Evolutionary conservation across 2,797 vertebrate genomes (phyloP).

Genomic region (Orestias chungarensis): DNA sequence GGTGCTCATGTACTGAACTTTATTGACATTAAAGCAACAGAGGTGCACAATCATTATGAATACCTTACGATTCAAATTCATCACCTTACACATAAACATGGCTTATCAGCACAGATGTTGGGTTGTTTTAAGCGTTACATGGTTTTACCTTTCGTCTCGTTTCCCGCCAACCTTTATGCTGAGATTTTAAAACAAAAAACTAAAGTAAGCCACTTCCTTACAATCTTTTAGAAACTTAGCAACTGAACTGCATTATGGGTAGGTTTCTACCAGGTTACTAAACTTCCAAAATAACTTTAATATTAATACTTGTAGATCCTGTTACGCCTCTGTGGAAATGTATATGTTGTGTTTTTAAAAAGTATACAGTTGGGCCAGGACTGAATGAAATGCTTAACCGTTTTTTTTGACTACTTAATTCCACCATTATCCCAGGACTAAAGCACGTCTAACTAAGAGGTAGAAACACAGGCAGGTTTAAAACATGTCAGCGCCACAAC

Average conservation of each 20-base stretch:
- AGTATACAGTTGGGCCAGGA: conserved; percentile 86
- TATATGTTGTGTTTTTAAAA: too few relatives aligned
- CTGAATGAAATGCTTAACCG: conserved; percentile 84
- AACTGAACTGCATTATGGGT: conserved; percentile 75
- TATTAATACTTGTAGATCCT: conserved; percentile 50
- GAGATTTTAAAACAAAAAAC: conserved; percentile 11
- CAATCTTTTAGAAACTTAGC: conserved; percentile 5
- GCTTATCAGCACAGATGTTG: conserved; percentile 50
- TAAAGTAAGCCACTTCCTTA: conserved; percentile 18
- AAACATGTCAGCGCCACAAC: conserved; percentile 83
- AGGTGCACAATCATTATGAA: conserved; percentile 71
- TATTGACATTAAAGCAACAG: conserved; percentile 82
- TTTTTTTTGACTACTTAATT: conserved; percentile 76
- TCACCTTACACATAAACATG: conserved; percentile 48
- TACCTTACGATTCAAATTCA: conserved; percentile 68
- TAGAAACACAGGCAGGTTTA: conserved; percentile 93
- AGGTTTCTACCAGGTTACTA: conserved; percentile 58
- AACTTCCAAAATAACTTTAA: conserved; percentile 10
- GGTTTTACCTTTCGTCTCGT: background rate
- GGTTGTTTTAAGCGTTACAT: conserved; percentile 32
- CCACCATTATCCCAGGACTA: conserved; percentile 77
- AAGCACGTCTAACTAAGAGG: conserved; percentile 94
- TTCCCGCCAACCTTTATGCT: background rate
- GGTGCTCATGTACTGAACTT: conserved; percentile 78
- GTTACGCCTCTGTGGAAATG: conserved; percentile 21